phyloP scores from a whole-genome alignment of 2,797 vertebrate genomes.

The Gallinago solitaria region DNA sequence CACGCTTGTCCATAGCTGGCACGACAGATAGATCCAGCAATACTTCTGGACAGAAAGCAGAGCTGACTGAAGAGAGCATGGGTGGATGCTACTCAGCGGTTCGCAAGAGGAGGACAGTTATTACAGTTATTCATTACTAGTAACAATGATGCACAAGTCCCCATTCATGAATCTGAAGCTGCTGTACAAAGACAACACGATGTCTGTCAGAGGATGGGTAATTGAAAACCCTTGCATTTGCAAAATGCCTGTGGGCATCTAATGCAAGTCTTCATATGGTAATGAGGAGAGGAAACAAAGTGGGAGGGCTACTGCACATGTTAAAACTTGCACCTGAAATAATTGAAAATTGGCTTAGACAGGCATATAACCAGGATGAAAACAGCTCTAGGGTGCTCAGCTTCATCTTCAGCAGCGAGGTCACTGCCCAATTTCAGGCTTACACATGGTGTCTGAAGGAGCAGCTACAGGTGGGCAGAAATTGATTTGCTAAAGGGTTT shows the following conservation, averaged over 20 bases:
- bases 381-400: conserved; percentile 25
- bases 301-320: conserved; percentile 50
- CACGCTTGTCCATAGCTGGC: neutral
- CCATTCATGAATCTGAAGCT: neutral
- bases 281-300: conserved; percentile 56
- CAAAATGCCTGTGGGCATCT: conserved; percentile 61
- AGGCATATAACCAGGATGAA: conserved; percentile 26
- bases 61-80: neutral
- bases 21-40: neutral
- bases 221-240: conserved; percentile 58
- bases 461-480: conserved; percentile 22
- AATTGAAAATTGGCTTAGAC: conserved; percentile 45
- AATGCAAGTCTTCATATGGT: conserved; percentile 54
- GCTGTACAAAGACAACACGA: neutral
- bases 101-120: neutral
- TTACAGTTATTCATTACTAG: neutral
- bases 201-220: conserved; percentile 52
- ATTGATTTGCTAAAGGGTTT: neutral
- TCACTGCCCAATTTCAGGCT: neutral
- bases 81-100: neutral
- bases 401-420: conserved; percentile 25
- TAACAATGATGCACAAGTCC: neutral
- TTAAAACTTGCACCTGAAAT: conserved; percentile 73
- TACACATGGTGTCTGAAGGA: neutral
- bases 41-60: neutral